Conservation (phyloP, 2,797 vertebrate species). For the Ctenopoma kingsleyae region DNA sequence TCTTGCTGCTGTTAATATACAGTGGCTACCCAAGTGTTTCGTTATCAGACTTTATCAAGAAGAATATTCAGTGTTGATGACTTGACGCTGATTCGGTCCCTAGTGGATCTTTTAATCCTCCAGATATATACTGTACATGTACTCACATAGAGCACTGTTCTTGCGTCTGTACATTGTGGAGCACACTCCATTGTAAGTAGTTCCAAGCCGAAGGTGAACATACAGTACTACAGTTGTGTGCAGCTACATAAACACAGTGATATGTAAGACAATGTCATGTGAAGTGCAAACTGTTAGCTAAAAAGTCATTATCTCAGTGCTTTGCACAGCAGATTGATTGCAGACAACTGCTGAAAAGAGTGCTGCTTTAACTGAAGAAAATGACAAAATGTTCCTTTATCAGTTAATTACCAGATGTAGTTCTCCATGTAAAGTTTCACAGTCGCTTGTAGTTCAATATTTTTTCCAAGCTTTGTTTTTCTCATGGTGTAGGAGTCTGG, state of each 20-base stretch:
- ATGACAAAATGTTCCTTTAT: neutral
- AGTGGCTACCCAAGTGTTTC: no score
- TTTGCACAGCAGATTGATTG: neutral
- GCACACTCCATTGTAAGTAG: neutral
- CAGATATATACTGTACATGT: no score
- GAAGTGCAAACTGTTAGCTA: neutral
- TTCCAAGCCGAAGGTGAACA: neutral
- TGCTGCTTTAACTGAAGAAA: neutral
- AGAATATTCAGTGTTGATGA: no score
- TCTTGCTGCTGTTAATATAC: no score
- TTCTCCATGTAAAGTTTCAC: neutral
- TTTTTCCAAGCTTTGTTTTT: neutral
- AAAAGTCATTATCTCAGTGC: no score
- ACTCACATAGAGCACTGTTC: no score
- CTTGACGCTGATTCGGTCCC: no score
- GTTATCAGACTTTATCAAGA: no score
- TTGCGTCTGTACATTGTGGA: no score
- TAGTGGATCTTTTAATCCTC: no score
- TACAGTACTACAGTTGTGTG: constrained; percentile 3
- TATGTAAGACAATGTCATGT: neutral
- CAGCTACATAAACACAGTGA: constrained; percentile 1
- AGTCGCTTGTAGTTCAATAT: neutral
- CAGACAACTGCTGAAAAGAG: neutral
- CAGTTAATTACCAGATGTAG: neutral
- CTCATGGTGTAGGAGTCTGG: neutral